Evolutionary conservation across 1,140 invertebrate species (phyloP), one percentile per base, ranked within the genome.

Genomic region (Atta texana): DNA sequence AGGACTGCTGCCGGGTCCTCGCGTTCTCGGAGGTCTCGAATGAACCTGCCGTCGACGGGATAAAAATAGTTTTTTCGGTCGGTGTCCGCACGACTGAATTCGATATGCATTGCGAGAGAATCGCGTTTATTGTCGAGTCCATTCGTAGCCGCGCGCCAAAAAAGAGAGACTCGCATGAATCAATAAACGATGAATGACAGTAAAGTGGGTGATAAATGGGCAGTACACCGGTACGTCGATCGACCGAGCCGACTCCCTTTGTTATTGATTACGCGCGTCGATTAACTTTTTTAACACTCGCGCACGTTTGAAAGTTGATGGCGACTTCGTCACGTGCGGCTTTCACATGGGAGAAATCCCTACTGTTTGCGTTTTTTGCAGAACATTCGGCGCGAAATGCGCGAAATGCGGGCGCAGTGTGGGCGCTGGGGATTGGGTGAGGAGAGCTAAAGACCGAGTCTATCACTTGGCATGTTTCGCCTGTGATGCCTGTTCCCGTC

Each of bases 401-500:
- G 98, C 98, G 51, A 99, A 99, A 95, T 99, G 99, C 94, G 97
- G 97, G 86, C 97, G 99, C 72, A 97, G 97, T 86, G 99, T 99
- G 91, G 98, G 98, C 10, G 97, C 99, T 0, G 98, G 98, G 16
- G 99, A 99, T 95, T 99, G 99, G 99, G 99, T 99, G 86, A 96
- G 99, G 81, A 97, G 98, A 94, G 99, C 99, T 10, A 96, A 98
- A 68, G 98, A 99, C 90, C 97, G 98, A 93, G 98, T 99, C 21
- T 99, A 99, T 95, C 99, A 99, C 95, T 96, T 99, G 93, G 99
- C 99, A 3, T 99, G 99, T 96, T 99, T 99, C 95, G 98, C 99
- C 8, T 99, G 99, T 94, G 98, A 99, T 94, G 98, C 98, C 59
- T 99, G 99, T 95, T 99, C 99, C 91, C 96, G 99, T 39, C 99